Conservation (phyloP, 2,888 invertebrate species). For the Stenchaetothrips biformis region DNA sequence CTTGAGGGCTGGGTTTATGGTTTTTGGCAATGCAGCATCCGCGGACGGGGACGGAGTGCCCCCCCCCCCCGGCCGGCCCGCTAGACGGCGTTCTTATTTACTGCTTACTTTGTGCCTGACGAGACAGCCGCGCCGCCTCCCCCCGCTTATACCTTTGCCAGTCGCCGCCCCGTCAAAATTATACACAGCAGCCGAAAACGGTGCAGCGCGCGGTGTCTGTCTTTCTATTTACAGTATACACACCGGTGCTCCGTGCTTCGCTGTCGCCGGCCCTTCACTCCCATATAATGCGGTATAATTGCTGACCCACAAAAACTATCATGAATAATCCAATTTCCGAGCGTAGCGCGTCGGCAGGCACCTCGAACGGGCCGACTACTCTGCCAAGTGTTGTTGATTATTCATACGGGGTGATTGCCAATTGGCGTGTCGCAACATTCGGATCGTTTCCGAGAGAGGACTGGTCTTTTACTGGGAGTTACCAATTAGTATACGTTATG, state of each 20-base stretch:
- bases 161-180: background rate
- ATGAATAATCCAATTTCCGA: no score
- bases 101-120: conserved; percentile 26
- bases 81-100: conserved; percentile 16
- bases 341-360: no score
- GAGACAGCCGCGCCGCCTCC: background rate
- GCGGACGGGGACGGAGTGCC: background rate
- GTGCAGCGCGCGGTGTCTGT: background rate
- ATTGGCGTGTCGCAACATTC: no score
- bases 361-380: no score
- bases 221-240: background rate
- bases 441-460: no score
- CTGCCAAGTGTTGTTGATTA: no score
- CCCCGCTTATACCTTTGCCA: background rate
- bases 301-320: no score
- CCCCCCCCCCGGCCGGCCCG: conserved; percentile 9
- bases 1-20: conserved; percentile 20
- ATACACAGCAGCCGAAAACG: background rate
- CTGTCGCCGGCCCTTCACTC: background rate
- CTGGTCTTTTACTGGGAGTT: no score
- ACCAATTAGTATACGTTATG: no score
- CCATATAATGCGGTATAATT: background rate
- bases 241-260: no score
- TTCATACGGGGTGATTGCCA: no score
- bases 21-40: conserved; percentile 9